Conservation (phyloP, 2,888 invertebrate genomes). For the Brachynemurus nebulosus region DNA sequence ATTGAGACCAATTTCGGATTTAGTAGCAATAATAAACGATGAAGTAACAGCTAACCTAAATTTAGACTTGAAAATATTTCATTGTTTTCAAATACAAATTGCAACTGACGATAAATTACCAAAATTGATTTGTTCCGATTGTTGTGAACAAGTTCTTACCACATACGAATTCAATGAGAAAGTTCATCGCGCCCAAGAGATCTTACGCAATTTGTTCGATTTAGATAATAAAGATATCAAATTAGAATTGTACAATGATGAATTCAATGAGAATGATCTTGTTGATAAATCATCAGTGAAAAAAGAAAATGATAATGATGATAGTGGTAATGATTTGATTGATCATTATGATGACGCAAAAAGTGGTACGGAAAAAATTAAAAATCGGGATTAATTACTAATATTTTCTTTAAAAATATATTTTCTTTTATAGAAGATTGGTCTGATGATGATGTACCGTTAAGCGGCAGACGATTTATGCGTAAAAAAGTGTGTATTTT, state of each 20-base stretch:
- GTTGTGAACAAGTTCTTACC: conserved; percentile 27
- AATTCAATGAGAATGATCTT: background rate
- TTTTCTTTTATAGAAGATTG: too few relatives aligned
- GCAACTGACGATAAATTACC: conserved; percentile 26
- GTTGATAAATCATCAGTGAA: background rate
- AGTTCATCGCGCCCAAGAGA: conserved; percentile 29
- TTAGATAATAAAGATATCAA: conserved; percentile 3
- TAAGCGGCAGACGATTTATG: too few relatives aligned
- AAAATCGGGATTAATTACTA: too few relatives aligned
- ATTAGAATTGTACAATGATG: background rate
- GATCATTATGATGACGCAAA: background rate
- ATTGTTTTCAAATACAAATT: conserved; percentile 29
- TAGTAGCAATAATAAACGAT: conserved; percentile 25
- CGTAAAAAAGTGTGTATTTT: too few relatives aligned
- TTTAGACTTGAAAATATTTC: conserved; percentile 25
- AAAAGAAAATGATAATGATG: background rate
- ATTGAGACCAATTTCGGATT: conserved; percentile 20
- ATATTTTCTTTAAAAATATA: too few relatives aligned
- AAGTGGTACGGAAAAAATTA: too few relatives aligned
- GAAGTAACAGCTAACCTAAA: conserved; percentile 20
- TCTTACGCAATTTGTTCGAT: conserved; percentile 17
- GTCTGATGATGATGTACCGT: too few relatives aligned
- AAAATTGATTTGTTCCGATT: conserved; percentile 26
- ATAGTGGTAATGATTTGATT: background rate
- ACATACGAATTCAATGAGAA: conserved; percentile 29